Evolutionary conservation across 1,140 invertebrate species (phyloP).

Genomic region (Pseudomyrmex dendroicus): DNA sequence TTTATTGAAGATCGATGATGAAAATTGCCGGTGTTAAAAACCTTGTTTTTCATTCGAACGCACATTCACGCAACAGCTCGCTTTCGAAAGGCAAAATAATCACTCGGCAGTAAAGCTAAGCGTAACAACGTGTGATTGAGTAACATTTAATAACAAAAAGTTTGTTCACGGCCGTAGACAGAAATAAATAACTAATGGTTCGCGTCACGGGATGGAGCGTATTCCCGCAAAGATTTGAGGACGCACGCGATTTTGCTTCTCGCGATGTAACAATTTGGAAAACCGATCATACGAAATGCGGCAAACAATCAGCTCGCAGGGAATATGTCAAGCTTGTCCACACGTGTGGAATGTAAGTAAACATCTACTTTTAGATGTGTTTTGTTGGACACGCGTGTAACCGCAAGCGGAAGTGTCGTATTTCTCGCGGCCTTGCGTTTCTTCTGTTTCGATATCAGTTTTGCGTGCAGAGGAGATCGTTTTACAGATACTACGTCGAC

Average conservation of each 20-base stretch:
- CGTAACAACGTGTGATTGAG: constrained; percentile 14
- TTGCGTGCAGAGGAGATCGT: constrained; percentile 15
- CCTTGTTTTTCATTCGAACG: too few relatives aligned
- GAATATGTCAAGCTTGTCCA: too few relatives aligned
- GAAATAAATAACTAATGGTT: not conserved
- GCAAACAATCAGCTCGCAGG: too few relatives aligned
- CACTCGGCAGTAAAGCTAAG: too few relatives aligned
- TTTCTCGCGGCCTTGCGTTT: constrained; percentile 48
- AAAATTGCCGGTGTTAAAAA: too few relatives aligned
- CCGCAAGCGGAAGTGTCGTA: constrained; percentile 35
- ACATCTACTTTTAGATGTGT: constrained; percentile 34
- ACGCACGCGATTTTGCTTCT: constrained; percentile 25
- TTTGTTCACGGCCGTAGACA: constrained; percentile 11
- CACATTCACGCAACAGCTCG: not conserved
- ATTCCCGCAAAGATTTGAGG: constrained; percentile 19
- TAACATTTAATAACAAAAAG: constrained; percentile 8
- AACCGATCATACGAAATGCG: too few relatives aligned
- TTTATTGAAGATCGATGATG: too few relatives aligned
- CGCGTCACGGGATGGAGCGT: not conserved
- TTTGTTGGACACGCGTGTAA: not conserved
- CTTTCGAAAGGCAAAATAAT: not conserved
- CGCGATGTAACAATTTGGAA: not conserved
- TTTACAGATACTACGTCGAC: constrained; percentile 33
- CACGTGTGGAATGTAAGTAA: not conserved
- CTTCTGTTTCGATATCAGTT: constrained; percentile 3